Evolutionary conservation across 2,797 vertebrate genomes (phyloP).

Genomic region (Tympanoctomys barrerae): DNA sequence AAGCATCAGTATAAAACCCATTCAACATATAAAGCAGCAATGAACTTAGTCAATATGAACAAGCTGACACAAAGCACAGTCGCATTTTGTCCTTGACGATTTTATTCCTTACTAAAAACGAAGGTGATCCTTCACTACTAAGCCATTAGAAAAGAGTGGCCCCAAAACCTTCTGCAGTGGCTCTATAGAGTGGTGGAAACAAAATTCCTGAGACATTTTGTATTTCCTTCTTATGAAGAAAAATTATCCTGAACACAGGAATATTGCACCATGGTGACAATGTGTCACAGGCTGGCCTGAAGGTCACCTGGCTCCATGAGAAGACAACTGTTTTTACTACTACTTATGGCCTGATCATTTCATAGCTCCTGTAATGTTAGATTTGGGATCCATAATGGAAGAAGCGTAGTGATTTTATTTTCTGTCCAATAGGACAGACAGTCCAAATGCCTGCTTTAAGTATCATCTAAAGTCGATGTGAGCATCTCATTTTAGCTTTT

Average conservation of each 20-base stretch:
- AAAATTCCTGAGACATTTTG: background rate
- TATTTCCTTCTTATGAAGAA: constrained; percentile 8
- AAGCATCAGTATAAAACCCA: background rate
- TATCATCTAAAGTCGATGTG: background rate
- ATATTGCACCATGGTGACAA: background rate
- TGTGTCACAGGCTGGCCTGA: background rate
- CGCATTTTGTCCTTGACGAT: background rate
- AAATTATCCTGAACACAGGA: constrained; percentile 20
- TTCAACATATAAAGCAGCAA: background rate
- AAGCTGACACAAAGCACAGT: background rate
- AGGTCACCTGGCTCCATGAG: background rate
- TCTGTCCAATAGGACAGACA: background rate
- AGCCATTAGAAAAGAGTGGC: background rate
- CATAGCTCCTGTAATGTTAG: background rate
- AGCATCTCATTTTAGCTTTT: background rate
- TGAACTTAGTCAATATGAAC: background rate
- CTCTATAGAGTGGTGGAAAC: background rate
- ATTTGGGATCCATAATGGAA: constrained; percentile 6
- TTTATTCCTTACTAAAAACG: background rate
- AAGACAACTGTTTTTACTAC: background rate
- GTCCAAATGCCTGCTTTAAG: background rate
- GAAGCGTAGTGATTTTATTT: background rate
- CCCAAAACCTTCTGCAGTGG: background rate
- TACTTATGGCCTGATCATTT: background rate
- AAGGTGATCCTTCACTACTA: background rate